phyloP scores from a whole-genome alignment of 2,113 vertebrate species.

The Bubalus kerabau region DNA sequence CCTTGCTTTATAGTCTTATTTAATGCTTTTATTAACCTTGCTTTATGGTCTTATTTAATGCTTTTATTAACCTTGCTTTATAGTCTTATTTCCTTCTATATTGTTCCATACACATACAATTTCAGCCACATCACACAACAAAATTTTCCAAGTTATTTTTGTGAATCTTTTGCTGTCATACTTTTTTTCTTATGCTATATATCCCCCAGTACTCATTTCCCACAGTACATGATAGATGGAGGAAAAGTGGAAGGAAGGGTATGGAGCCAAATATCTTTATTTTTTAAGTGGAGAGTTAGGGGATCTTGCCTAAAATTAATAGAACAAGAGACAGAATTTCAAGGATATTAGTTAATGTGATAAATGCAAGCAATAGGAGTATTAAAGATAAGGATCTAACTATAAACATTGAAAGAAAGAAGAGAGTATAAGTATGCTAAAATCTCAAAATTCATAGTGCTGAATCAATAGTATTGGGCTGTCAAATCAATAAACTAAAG shows the following conservation, averaged over 20 bases:
- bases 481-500: neutral
- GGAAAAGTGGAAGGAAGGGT: neutral
- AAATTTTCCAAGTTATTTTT: neutral
- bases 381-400: neutral
- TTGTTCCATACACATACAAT: neutral
- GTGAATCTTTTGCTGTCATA: neutral
- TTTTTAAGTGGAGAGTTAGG: neutral
- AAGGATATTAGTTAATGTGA: neutral
- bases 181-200: neutral
- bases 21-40: neutral
- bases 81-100: neutral
- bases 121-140: neutral
- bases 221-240: neutral
- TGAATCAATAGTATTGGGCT: neutral
- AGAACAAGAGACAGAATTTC: neutral
- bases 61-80: neutral
- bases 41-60: neutral
- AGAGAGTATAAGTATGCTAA: neutral
- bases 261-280: neutral
- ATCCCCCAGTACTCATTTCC: neutral
- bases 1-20: neutral
- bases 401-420: neutral
- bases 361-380: neutral
- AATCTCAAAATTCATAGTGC: neutral
- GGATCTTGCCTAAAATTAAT: neutral